These are phyloP conservation scores for Napeogenes sylphis DNA, from an alignment of 2,888 invertebrate species.

Conservation along the genomic window DNA sequence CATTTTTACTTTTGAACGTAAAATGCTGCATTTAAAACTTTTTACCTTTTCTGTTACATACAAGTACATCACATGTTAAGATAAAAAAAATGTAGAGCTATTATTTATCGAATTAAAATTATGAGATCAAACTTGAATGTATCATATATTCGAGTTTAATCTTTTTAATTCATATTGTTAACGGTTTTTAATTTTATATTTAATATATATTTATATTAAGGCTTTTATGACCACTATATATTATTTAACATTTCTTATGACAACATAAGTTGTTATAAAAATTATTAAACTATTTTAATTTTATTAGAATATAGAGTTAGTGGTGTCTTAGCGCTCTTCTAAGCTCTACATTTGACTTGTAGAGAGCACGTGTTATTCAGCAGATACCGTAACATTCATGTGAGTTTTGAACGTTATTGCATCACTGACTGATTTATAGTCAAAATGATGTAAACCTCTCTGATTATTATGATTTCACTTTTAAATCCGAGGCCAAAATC, in stretches of 20 bases:
- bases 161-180: too few species aligned
- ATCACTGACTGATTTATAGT: conserved; percentile 34
- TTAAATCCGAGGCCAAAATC: conserved; percentile 26
- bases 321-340: background rate
- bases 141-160: too few species aligned
- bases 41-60: background rate
- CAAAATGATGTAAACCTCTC: conserved; percentile 34
- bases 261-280: too few species aligned
- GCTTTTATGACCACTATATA: too few species aligned
- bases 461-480: conserved; percentile 35
- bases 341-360: conserved; percentile 33
- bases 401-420: conserved; percentile 31
- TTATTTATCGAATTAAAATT: background rate
- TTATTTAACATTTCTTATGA: too few species aligned
- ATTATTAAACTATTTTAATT: too few species aligned
- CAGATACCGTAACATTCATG: conserved; percentile 37
- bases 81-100: background rate
- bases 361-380: conserved; percentile 41
- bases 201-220: too few species aligned
- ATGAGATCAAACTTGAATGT: too few species aligned
- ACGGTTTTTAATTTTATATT: too few species aligned
- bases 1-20: background rate
- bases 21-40: background rate
- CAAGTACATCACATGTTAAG: too few species aligned
- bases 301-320: background rate